Base-by-base conservation (phyloP, 2,888 invertebrate genomes). In the Unio pictorum region DNA sequence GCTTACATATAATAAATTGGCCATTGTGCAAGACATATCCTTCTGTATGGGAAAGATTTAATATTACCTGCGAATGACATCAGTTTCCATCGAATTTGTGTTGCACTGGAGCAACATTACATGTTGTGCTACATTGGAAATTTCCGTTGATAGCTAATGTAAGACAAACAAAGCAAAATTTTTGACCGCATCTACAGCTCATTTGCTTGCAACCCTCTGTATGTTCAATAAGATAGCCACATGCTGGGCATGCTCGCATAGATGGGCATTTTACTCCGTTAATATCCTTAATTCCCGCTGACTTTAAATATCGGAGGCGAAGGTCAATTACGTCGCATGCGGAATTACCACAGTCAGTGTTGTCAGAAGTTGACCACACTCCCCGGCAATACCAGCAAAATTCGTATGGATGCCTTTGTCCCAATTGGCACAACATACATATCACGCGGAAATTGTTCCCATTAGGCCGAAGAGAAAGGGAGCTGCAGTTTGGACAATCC, bases 111-210 rank as follows among this genome's bases (percentile, higher is more conserved):
- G 78, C 75, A 17, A 73, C 68, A 2, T 26, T 60, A 61, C 80
- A 80, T 61, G 69, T 72, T 11, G 28, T 30, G 7, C 81, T 79
- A 63, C 81, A 79, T 23, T 64, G 66, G 30, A 73, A 76, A 15
- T 15, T 15, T 0, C 80, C 75, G 15, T 7, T 26, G 3, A 28
- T 55, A 6, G 75, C 75, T 63, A 71, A 72, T 30, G 72, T 77
- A 66, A 81, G 61, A 55, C 79, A 80, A n/a, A 81, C 80, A 58
- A 81, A 81, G 65, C 81, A 79, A 66, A 78, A 79, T 57, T 74
- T 73, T 61, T 76, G 76, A 4, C 73, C 77, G 67, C 81, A 81
- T 1, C 68, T 69, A 67, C 82, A 82, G 1, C n/a, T 54, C 77
- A 82, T 81, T 17, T 82, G 79, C 26, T 82, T 81, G 59, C 79